Percentiles rank a stretch among this genome's conserved stretches.
These are phyloP conservation scores for Xiphophorus hellerii DNA, from an alignment of 2,113 vertebrate species.

Conservation along the genomic window DNA sequence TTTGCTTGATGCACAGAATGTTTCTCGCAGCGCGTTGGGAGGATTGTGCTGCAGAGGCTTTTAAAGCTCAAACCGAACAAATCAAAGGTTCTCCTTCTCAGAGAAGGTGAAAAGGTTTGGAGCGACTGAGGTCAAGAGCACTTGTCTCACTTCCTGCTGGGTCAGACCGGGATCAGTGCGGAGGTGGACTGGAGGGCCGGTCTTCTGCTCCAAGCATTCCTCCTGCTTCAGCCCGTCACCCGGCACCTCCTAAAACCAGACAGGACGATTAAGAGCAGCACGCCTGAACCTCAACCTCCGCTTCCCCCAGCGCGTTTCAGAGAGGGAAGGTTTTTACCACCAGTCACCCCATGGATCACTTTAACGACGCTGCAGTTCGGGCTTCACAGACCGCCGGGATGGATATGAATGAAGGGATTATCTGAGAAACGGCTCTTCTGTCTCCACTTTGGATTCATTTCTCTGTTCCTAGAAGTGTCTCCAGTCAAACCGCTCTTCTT, in stretches of 20 bases:
- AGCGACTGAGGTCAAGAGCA: neutral
- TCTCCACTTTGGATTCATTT: slow-evolving; percentile 4
- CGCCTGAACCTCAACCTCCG: slow-evolving; percentile 29
- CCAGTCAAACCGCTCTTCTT: neutral
- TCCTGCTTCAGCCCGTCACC: slow-evolving; percentile 43
- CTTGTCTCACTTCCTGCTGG: neutral
- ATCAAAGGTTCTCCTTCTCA: neutral
- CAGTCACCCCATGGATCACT: slow-evolving; percentile 60
- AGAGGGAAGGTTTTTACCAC: slow-evolving; percentile 18
- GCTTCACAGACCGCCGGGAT: neutral
- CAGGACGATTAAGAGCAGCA: slow-evolving; percentile 31
- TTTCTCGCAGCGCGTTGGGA: too few species aligned
- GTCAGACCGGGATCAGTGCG: too few species aligned
- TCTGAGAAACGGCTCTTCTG: slow-evolving; percentile 7
- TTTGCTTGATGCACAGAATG: too few species aligned
- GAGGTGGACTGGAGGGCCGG: neutral
- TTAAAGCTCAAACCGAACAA: too few species aligned
- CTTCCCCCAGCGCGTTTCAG: slow-evolving; percentile 8
- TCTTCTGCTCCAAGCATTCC: slow-evolving; percentile 62
- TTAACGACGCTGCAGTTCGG: slow-evolving; percentile 47
- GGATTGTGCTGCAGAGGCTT: too few species aligned
- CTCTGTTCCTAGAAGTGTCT: slow-evolving; percentile 6
- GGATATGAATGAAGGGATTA: slow-evolving; percentile 20
- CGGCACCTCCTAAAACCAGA: slow-evolving; percentile 69
- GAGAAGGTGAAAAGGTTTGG: neutral